These are phyloP conservation scores for Sanderia malayensis DNA, from an alignment of 30 jellyfish, hydroid and myxozoan species.

Conservation along the genomic window DNA sequence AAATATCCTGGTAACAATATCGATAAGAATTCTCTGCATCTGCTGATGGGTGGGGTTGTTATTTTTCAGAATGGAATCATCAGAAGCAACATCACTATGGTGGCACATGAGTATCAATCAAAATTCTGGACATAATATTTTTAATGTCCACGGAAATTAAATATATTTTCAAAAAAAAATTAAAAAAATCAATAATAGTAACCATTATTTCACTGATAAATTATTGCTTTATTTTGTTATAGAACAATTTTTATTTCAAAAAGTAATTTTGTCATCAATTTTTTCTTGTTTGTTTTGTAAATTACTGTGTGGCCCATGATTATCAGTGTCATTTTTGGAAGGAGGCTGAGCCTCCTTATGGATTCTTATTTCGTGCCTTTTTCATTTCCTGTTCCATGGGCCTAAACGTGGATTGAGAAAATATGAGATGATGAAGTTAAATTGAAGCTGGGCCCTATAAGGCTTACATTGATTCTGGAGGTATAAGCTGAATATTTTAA, in stretches of 20 bases:
- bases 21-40: no score
- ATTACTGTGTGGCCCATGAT: conserved; percentile 2
- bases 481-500: neutral
- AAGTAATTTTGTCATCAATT: neutral
- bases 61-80: no score
- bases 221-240: no score
- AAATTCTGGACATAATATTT: neutral
- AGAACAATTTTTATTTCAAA: no score
- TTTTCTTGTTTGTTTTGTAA: neutral
- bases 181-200: neutral
- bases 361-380: neutral
- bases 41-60: no score
- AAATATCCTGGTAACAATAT: no score
- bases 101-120: neutral
- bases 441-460: neutral
- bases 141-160: neutral
- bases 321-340: neutral
- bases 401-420: neutral
- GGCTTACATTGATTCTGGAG: neutral
- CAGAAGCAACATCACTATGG: no score
- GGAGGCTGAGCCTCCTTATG: conserved; percentile 4
- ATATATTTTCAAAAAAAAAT: neutral
- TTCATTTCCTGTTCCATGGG: conserved; percentile 2
- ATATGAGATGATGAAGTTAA: neutral
- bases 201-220: neutral